These are phyloP conservation scores for Larimichthys polyactis DNA, from an alignment of 2,113 vertebrate species.

Conservation along the genomic window DNA sequence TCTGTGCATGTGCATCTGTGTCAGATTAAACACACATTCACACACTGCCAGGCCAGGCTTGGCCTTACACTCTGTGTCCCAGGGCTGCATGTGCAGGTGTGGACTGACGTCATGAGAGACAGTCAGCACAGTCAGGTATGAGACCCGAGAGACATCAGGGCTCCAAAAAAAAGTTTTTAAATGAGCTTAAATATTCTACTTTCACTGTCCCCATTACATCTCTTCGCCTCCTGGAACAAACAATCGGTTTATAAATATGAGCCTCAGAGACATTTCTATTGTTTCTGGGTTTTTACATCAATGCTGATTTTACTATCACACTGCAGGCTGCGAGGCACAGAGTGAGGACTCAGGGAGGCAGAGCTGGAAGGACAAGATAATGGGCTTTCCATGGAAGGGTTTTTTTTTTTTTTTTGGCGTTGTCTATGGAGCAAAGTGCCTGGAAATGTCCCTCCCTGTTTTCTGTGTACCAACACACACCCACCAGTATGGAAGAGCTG, in stretches of 20 bases:
- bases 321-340: slow-evolving; percentile 38
- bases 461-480: slow-evolving; percentile 20
- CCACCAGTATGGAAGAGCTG: slow-evolving; percentile 12
- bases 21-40: slow-evolving; percentile 19
- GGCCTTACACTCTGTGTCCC: slow-evolving; percentile 13
- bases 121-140: neutral
- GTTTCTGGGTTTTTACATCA: slow-evolving; percentile 9
- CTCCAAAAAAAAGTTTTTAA: neutral
- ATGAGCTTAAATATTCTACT: neutral
- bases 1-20: neutral
- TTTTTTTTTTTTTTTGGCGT: slow-evolving; percentile 55
- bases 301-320: slow-evolving; percentile 10
- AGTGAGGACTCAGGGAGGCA: slow-evolving; percentile 38
- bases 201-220: neutral
- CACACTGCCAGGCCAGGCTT: slow-evolving; percentile 21
- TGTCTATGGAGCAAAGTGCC: slow-evolving; percentile 28
- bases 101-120: slow-evolving; percentile 34
- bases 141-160: neutral
- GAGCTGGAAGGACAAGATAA: slow-evolving; percentile 68
- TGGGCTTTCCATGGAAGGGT: slow-evolving; percentile 50
- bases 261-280: neutral
- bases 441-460: slow-evolving; percentile 38
- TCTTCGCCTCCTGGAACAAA: neutral
- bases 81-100: slow-evolving; percentile 38
- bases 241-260: neutral